Conservation (phyloP, 2,888 invertebrate genomes). For the Teleogryllus oceanicus region DNA sequence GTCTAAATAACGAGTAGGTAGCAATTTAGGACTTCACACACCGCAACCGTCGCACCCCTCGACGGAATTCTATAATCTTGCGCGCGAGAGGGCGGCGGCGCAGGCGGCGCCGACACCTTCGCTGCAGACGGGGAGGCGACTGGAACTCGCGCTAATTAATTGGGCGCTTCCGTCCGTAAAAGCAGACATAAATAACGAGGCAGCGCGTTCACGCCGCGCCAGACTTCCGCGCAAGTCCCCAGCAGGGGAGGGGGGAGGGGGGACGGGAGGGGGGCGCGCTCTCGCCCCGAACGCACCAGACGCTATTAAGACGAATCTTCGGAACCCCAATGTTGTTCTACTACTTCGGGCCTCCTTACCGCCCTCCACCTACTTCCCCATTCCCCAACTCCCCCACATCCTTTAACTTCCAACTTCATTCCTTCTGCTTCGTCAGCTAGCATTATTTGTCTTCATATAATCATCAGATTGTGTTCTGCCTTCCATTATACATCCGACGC, state of each 20-base stretch:
- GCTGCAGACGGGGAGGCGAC: background rate
- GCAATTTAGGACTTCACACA: no score
- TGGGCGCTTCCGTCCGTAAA: background rate
- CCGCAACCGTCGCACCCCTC: no score
- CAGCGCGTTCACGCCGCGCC: background rate
- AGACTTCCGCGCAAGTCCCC: slow-evolving; percentile 4
- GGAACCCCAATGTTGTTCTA: background rate
- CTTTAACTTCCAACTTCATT: slow-evolving; percentile 4
- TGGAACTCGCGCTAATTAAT: background rate
- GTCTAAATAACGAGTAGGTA: no score
- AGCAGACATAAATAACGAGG: background rate
- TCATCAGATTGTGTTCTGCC: slow-evolving; percentile 18
- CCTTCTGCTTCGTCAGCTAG: slow-evolving; percentile 5
- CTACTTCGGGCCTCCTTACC: no score
- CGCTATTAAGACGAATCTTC: slow-evolving; percentile 18
- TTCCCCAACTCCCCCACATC: background rate
- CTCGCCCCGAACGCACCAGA: background rate
- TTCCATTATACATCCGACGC: background rate
- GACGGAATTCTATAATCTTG: no score
- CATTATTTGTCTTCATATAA: slow-evolving; percentile 21
- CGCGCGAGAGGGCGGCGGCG: background rate
- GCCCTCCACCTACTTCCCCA: background rate
- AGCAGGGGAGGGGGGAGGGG: background rate
- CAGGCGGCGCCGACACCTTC: background rate
- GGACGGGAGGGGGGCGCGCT: background rate